Conservation (phyloP, 2,797 vertebrate genomes). For the Miichthys miiuy region DNA sequence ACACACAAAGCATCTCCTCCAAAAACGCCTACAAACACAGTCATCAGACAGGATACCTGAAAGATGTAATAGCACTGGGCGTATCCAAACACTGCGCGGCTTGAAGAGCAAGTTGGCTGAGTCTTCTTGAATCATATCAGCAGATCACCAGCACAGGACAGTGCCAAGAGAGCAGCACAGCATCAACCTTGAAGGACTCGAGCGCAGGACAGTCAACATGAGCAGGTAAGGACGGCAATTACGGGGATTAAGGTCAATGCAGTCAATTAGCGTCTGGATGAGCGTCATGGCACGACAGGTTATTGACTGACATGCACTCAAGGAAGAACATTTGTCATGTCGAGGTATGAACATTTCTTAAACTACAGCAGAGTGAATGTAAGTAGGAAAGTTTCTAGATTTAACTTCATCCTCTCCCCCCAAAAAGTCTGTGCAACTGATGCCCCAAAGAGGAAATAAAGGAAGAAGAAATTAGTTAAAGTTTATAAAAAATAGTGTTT, state of each 20-base stretch:
- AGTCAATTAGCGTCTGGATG: background rate
- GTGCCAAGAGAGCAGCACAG: background rate
- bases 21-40: too few relatives aligned
- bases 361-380: too few relatives aligned
- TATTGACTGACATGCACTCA: background rate
- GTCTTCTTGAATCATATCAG: background rate
- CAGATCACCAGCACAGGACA: background rate
- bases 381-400: background rate
- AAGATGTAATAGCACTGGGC: slow-evolving; percentile 13
- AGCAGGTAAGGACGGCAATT: slow-evolving; percentile 67
- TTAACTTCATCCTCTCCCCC: background rate
- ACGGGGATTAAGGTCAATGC: too few relatives aligned
- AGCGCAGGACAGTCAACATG: slow-evolving; percentile 46
- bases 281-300: background rate
- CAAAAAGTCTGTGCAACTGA: too few relatives aligned
- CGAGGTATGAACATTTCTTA: background rate
- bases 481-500: background rate
- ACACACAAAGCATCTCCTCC: background rate
- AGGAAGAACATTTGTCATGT: background rate
- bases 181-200: background rate
- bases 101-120: slow-evolving; percentile 24
- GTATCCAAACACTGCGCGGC: slow-evolving; percentile 28
- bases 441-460: background rate
- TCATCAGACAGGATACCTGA: slow-evolving; percentile 44
- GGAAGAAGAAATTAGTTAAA: background rate